These are phyloP conservation scores for Ophion obscuratus DNA, from an alignment of 2,888 invertebrate genomes.

Conservation along the genomic window DNA sequence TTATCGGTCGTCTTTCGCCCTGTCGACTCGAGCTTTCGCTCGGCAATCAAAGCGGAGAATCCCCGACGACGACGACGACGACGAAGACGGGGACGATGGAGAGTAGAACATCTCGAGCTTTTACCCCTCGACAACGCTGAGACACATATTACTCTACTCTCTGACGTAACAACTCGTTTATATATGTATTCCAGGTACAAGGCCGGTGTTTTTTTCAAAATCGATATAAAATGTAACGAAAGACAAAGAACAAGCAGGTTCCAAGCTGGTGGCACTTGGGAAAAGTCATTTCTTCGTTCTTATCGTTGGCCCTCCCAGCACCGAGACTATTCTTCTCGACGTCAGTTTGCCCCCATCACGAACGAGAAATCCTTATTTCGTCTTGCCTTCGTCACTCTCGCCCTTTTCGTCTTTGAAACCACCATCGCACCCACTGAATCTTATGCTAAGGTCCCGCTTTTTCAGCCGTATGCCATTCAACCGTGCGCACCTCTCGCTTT, in stretches of 20 bases:
- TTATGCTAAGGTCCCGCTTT: conserved; percentile 23
- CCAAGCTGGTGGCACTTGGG: no score
- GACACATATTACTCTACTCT: neutral
- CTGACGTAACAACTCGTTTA: conserved; percentile 16
- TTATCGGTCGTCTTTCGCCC: conserved; percentile 55
- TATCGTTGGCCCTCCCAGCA: conserved; percentile 57
- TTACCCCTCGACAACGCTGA: conserved; percentile 3
- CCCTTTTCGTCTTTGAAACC: conserved; percentile 8
- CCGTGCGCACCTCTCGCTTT: conserved; percentile 31
- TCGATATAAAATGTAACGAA: neutral
- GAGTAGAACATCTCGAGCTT: conserved; percentile 9
- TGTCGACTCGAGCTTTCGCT: conserved; percentile 52
- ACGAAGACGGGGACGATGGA: neutral
- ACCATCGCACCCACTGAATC: neutral
- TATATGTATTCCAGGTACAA: neutral
- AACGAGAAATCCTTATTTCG: conserved; percentile 42
- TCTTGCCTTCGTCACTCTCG: conserved; percentile 45
- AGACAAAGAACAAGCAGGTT: neutral
- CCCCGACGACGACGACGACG: neutral
- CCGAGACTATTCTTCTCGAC: conserved; percentile 75
- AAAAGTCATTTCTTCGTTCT: conserved; percentile 43
- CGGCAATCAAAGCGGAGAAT: conserved; percentile 55
- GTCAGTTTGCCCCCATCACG: conserved; percentile 71
- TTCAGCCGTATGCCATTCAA: conserved; percentile 50
- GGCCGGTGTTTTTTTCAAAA: conserved; percentile 4